These are phyloP conservation scores for Ochlodes sylvanus DNA, from an alignment of 2,888 invertebrate genomes.

Conservation along the genomic window DNA sequence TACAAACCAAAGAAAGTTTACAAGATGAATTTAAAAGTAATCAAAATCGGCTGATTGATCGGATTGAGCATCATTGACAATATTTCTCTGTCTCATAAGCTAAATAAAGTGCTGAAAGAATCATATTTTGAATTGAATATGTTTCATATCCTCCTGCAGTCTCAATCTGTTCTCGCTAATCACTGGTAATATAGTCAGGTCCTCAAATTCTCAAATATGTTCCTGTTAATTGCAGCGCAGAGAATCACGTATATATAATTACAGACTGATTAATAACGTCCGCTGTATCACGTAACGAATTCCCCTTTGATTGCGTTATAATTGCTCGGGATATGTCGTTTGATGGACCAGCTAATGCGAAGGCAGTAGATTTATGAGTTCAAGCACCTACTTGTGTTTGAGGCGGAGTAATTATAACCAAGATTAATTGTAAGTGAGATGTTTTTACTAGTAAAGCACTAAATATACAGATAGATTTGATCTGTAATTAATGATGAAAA, in stretches of 20 bases:
- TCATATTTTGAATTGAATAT: too few species aligned
- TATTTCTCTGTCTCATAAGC: too few species aligned
- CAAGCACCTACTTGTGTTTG: constrained; percentile 23
- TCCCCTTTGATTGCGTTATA: constrained; percentile 75
- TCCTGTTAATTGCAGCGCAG: constrained; percentile 50
- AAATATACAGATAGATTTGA: too few species aligned
- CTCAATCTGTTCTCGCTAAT: too few species aligned
- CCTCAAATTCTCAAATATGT: constrained; percentile 27
- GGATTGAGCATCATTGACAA: too few species aligned
- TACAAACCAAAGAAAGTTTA: too few species aligned
- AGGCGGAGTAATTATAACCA: constrained; percentile 21
- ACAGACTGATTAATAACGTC: constrained; percentile 66
- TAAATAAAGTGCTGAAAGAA: too few species aligned
- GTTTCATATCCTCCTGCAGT: too few species aligned
- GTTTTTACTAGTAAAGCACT: not conserved
- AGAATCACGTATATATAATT: constrained; percentile 57
- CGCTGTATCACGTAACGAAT: constrained; percentile 57
- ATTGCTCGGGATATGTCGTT: constrained; percentile 62
- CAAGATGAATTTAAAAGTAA: too few species aligned
- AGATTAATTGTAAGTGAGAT: constrained; percentile 1
- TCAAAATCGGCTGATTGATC: too few species aligned
- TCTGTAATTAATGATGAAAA: not conserved
- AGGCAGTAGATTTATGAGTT: constrained; percentile 36
- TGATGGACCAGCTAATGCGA: constrained; percentile 50
- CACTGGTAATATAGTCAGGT: not conserved